Conservation (phyloP, 2,113 vertebrate genomes). For the Ciconia maguari region DNA sequence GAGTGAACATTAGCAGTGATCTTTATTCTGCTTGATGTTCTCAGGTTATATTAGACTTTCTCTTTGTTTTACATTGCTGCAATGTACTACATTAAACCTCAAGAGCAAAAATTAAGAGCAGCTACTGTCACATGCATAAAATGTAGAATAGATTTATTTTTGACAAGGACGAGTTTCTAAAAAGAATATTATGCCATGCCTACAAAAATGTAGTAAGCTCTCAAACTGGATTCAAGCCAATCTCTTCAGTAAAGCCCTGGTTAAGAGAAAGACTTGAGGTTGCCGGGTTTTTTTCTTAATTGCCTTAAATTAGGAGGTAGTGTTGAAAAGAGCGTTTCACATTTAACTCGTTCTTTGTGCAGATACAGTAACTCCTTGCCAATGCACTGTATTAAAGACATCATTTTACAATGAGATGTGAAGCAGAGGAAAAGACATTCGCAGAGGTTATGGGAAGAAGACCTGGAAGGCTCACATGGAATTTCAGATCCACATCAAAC, state of each 20-base stretch:
- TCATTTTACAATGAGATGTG: conserved; percentile 18
- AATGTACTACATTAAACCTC: conserved; percentile 25
- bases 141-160: conserved; percentile 2
- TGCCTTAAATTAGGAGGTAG: background rate
- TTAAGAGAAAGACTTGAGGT: background rate
- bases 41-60: conserved; percentile 31
- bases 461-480: conserved; percentile 48
- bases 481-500: conserved; percentile 60
- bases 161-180: conserved; percentile 39
- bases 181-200: background rate
- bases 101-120: conserved; percentile 44
- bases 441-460: conserved; percentile 57
- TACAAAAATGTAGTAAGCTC: background rate
- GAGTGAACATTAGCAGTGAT: conserved; percentile 57
- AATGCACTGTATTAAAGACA: background rate
- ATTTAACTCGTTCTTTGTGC: background rate
- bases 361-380: conserved; percentile 18
- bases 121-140: conserved; percentile 23
- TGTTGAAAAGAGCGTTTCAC: background rate
- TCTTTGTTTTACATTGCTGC: conserved; percentile 57
- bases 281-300: background rate
- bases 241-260: background rate
- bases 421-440: conserved; percentile 2
- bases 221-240: background rate
- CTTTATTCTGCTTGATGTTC: conserved; percentile 48